These are phyloP conservation scores for Rhynchotus rufescens DNA, from an alignment of 2,797 vertebrate species.

Conservation along the genomic window DNA sequence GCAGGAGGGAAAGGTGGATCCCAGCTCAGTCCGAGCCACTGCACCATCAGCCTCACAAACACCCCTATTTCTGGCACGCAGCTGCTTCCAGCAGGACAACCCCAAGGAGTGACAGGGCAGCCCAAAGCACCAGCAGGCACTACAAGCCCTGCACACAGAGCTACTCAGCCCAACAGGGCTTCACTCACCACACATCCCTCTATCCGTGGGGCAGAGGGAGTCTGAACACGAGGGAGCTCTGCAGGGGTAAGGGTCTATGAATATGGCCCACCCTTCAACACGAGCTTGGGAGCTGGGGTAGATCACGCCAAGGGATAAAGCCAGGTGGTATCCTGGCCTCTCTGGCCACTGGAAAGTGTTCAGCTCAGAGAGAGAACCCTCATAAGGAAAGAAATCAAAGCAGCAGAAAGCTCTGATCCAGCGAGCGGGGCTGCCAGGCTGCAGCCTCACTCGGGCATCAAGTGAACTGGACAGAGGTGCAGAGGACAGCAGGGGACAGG, in stretches of 20 bases:
- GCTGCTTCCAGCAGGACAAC: background rate
- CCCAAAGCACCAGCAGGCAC: background rate
- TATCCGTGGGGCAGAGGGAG: background rate
- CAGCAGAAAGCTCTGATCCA: background rate
- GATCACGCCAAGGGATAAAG: background rate
- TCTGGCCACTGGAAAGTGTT: background rate
- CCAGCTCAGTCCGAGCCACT: rapidly evolving
- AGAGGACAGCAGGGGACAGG: rapidly evolving
- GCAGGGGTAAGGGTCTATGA: background rate
- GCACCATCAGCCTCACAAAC: background rate
- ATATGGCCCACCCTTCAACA: background rate
- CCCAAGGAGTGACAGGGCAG: background rate
- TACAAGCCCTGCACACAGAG: background rate
- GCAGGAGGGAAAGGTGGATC: background rate
- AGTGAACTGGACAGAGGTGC: rapidly evolving
- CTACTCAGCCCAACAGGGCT: background rate
- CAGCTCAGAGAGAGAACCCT: background rate
- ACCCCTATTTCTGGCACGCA: rapidly evolving
- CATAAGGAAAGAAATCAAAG: background rate
- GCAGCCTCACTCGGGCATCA: background rate
- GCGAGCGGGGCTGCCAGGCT: background rate
- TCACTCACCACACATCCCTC: rapidly evolving
- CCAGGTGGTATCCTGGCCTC: background rate
- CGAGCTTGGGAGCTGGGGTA: background rate
- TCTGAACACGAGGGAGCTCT: background rate